Evolutionary conservation across 1,140 invertebrate genomes (phyloP).

Genomic region (Babylonia areolata): DNA sequence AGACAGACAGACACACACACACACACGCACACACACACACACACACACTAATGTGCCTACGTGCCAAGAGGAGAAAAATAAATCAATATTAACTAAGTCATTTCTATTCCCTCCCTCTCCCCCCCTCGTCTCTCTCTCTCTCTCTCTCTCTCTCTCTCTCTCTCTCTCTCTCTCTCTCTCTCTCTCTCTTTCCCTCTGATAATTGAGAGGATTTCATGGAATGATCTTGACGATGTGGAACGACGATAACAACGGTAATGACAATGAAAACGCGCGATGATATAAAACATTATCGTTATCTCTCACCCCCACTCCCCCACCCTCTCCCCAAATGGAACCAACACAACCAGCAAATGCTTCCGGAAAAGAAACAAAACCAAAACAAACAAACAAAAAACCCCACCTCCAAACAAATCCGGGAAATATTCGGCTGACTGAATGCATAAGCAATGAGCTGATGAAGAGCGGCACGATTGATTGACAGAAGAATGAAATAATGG

Average conservation of each 20-base stretch:
- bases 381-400: neutral
- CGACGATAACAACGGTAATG: neutral
- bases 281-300: too few relatives aligned
- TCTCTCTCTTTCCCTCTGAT: neutral
- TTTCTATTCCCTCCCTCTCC: neutral
- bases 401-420: too few relatives aligned
- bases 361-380: too few relatives aligned
- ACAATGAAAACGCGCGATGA: neutral
- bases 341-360: neutral
- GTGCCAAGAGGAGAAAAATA: neutral
- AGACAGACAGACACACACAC: neutral
- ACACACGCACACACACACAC: neutral
- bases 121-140: neutral
- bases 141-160: slow-evolving; percentile 1
- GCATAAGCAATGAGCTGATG: too few relatives aligned
- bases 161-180: slow-evolving; percentile 29
- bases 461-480: too few relatives aligned
- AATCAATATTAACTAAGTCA: neutral
- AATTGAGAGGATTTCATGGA: too few relatives aligned
- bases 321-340: neutral
- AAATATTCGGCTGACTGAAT: too few relatives aligned
- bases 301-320: too few relatives aligned
- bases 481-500: neutral
- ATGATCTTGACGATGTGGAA: neutral
- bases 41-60: too few relatives aligned